Evolutionary conservation across 2,888 invertebrate species (phyloP).

Genomic region (Protodeltote pygarga): DNA sequence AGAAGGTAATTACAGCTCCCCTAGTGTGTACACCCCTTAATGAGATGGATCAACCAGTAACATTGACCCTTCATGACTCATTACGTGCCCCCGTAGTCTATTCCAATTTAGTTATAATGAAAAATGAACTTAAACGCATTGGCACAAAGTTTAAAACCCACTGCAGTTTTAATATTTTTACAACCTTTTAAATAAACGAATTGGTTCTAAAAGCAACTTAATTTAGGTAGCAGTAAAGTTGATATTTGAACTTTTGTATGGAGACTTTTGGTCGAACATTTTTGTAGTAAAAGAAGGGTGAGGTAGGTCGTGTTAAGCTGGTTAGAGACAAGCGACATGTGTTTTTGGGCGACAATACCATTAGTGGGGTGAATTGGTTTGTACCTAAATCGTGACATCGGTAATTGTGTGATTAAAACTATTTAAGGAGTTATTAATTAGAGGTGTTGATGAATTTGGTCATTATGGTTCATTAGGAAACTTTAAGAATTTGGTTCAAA

Average conservation of each 20-base stretch:
- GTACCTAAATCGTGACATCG: conserved; percentile 38
- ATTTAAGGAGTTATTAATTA: conserved; percentile 8
- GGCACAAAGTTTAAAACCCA: no score
- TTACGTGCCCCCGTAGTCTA: conserved; percentile 17
- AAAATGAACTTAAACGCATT: no score
- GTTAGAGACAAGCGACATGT: conserved; percentile 67
- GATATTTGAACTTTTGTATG: no score
- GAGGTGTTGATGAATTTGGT: conserved; percentile 1
- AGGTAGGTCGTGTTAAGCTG: conserved; percentile 52
- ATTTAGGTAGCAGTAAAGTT: no score
- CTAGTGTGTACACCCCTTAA: conserved; percentile 67
- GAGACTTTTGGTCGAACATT: conserved; percentile 5
- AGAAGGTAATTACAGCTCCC: conserved; percentile 76
- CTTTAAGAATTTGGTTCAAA: no score
- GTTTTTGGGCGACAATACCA: conserved; percentile 62
- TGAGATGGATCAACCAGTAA: conserved; percentile 57
- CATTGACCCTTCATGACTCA: conserved; percentile 50
- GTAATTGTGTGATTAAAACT: conserved; percentile 27
- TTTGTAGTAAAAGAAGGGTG: conserved; percentile 16
- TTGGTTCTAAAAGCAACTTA: no score
- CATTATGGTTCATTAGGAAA: neutral
- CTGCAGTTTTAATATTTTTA: no score
- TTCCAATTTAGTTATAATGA: no score
- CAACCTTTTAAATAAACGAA: no score
- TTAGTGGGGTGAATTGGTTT: conserved; percentile 55